Percentiles rank a stretch among this genome's conserved stretches.
Evolutionary conservation across 1,140 invertebrate genomes (phyloP).

Genomic region (Bombus ignitus): DNA sequence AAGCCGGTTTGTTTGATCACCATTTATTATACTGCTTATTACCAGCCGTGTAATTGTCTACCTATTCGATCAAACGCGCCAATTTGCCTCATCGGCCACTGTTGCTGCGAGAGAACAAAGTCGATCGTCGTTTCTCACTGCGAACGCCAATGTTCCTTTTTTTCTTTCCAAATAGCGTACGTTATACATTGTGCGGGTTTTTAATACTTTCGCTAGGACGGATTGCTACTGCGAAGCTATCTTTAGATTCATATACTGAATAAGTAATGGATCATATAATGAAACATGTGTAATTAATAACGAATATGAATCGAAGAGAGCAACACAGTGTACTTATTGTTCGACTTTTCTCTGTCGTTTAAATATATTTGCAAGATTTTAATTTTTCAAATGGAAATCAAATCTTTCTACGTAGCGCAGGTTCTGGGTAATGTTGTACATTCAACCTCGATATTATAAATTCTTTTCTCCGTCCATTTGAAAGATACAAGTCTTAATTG

Average conservation of each 20-base stretch:
- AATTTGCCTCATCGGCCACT: neutral
- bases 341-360: too few relatives aligned
- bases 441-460: too few relatives aligned
- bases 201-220: neutral
- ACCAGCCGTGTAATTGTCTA: neutral
- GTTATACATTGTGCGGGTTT: neutral
- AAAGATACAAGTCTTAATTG: neutral
- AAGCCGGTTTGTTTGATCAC: conserved; percentile 7
- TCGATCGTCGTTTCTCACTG: too few relatives aligned
- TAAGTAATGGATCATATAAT: neutral
- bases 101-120: neutral
- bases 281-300: neutral
- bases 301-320: neutral
- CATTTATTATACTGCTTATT: conserved; percentile 37
- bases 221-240: neutral
- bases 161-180: neutral
- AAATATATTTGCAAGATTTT: too few relatives aligned
- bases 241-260: neutral
- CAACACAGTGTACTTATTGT: too few relatives aligned
- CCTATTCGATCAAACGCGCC: conserved; percentile 12
- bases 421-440: too few relatives aligned
- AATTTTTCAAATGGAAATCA: too few relatives aligned
- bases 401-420: too few relatives aligned
- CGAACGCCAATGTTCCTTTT: neutral
- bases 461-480: neutral